These are phyloP conservation scores for Achlya flavicornis DNA, from an alignment of 2,888 invertebrate species.

Conservation along the genomic window DNA sequence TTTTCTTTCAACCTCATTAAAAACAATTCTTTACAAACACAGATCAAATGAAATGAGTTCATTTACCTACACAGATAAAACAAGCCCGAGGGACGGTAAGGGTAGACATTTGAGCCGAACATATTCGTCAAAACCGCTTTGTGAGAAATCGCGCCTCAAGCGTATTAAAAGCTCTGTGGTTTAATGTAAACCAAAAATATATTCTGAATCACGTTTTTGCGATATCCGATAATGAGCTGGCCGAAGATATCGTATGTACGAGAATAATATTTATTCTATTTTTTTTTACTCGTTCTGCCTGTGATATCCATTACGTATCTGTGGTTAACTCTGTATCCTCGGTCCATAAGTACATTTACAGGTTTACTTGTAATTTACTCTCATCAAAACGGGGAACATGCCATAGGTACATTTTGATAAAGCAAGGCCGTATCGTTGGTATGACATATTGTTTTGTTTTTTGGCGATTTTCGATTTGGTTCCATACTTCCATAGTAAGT, in stretches of 20 bases:
- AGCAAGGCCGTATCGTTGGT: too few species aligned
- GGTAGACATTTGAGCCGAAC: conserved; percentile 9
- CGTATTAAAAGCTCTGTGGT: conserved; percentile 6
- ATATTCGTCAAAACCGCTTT: conserved; percentile 6
- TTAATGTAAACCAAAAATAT: conserved; percentile 23
- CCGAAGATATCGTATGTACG: not conserved
- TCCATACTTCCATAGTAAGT: too few species aligned
- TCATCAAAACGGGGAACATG: too few species aligned
- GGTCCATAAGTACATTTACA: not conserved
- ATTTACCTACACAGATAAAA: conserved; percentile 12
- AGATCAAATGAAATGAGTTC: conserved; percentile 8
- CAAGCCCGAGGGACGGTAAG: not conserved
- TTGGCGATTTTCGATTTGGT: too few species aligned
- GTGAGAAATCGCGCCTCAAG: conserved; percentile 6
- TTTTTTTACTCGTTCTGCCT: not conserved
- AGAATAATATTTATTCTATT: not conserved
- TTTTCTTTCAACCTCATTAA: not conserved
- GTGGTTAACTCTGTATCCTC: not conserved
- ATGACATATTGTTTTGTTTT: too few species aligned
- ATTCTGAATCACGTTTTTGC: conserved; percentile 31
- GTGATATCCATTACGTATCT: not conserved
- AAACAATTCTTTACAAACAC: not conserved
- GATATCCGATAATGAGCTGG: conserved; percentile 29
- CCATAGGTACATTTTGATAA: too few species aligned
- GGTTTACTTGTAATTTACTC: too few species aligned